Conservation (phyloP, 2,113 vertebrate species). For the Vidua macroura region DNA sequence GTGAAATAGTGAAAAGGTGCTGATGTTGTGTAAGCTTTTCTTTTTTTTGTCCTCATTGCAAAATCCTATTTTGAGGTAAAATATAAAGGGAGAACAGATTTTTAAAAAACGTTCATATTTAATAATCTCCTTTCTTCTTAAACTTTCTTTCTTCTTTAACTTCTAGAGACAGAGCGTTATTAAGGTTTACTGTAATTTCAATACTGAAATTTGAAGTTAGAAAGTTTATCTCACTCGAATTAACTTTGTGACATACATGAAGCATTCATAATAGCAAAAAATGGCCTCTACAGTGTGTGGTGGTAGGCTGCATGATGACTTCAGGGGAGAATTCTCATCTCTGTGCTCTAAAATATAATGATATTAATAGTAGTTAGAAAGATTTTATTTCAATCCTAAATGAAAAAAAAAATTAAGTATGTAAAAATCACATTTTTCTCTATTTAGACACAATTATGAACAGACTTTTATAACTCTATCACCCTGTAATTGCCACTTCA, state of each 20-base stretch:
- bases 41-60: neutral
- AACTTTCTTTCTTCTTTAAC: neutral
- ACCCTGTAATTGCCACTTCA: neutral
- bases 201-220: neutral
- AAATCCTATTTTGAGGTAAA: neutral
- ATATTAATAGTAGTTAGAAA: neutral
- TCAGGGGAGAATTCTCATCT: neutral
- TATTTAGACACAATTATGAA: neutral
- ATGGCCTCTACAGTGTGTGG: neutral
- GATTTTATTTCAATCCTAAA: neutral
- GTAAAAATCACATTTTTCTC: neutral
- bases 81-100: neutral
- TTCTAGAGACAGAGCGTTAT: neutral
- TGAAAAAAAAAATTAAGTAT: neutral
- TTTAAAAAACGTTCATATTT: rapidly evolving
- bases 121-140: neutral
- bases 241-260: neutral
- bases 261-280: neutral
- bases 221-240: neutral
- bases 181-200: neutral
- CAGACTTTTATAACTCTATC: neutral
- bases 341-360: neutral
- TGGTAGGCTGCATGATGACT: neutral
- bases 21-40: neutral
- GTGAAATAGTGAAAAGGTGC: neutral